These are phyloP conservation scores for Diorhabda elongata DNA, from an alignment of 1,140 invertebrate genomes.

Conservation along the genomic window DNA sequence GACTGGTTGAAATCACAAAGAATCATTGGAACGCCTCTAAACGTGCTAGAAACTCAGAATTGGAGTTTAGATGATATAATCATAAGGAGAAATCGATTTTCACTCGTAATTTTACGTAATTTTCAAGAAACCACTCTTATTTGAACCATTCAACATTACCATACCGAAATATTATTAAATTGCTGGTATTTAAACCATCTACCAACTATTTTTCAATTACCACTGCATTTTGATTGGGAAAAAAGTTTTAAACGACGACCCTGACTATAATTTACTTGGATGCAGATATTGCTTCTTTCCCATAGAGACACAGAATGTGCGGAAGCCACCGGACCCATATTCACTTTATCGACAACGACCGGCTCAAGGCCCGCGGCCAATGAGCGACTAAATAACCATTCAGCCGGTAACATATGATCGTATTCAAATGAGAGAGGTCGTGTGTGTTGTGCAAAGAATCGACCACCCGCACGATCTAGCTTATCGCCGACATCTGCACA, in stretches of 20 bases:
- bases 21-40: too few species aligned
- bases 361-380: slow-evolving; percentile 25
- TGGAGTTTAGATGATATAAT: too few species aligned
- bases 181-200: too few species aligned
- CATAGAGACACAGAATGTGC: slow-evolving; percentile 13
- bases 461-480: slow-evolving; percentile 43
- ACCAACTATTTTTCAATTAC: too few species aligned
- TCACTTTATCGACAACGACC: slow-evolving; percentile 20
- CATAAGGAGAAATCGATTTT: too few species aligned
- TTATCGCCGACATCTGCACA: slow-evolving; percentile 44
- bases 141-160: too few species aligned
- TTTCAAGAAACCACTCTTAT: too few species aligned
- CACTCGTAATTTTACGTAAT: too few species aligned
- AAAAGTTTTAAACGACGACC: neutral
- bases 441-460: slow-evolving; percentile 33
- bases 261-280: slow-evolving; percentile 4
- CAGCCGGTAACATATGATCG: slow-evolving; percentile 40
- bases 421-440: slow-evolving; percentile 47
- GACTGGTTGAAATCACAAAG: too few species aligned
- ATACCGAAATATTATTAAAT: too few species aligned
- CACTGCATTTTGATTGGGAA: too few species aligned
- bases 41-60: too few species aligned
- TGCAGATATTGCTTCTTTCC: slow-evolving; percentile 20
- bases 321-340: slow-evolving; percentile 35
- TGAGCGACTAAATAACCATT: slow-evolving; percentile 12